These are phyloP conservation scores for Xerus inauris DNA, from an alignment of 2,113 vertebrate genomes.

Conservation along the genomic window DNA sequence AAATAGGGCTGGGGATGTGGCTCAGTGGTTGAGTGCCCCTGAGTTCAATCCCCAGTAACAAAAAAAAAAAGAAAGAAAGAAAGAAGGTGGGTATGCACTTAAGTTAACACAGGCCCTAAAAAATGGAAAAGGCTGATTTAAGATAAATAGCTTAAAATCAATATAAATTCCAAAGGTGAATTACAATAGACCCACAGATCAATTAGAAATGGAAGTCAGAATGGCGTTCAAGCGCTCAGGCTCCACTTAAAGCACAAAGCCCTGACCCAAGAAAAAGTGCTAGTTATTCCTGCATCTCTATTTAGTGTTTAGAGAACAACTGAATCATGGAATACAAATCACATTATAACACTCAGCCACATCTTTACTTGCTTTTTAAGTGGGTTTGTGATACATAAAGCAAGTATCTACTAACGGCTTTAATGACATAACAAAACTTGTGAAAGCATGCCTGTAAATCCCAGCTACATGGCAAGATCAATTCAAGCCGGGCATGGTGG, in stretches of 20 bases:
- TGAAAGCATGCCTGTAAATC: too few species aligned
- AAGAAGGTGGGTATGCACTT: rapidly evolving
- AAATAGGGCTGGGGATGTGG: too few species aligned
- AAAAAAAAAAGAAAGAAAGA: too few species aligned
- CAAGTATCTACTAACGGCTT: too few species aligned
- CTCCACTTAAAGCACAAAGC: rapidly evolving
- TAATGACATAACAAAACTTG: background rate
- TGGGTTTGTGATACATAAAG: background rate
- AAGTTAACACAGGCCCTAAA: background rate
- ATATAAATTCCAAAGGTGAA: background rate
- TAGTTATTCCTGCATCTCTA: rapidly evolving
- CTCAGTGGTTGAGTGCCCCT: too few species aligned
- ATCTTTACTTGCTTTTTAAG: background rate
- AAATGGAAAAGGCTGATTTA: background rate
- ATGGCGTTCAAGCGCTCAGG: background rate
- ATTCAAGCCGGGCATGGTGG: too few species aligned
- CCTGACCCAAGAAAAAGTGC: background rate
- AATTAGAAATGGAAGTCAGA: rapidly evolving
- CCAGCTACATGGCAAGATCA: too few species aligned
- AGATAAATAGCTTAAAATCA: background rate
- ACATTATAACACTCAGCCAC: background rate
- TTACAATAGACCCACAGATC: background rate
- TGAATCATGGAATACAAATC: background rate
- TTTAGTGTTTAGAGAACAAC: background rate
- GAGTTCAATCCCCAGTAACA: too few species aligned